These are phyloP conservation scores for Girardinichthys multiradiatus DNA, from an alignment of 2,113 vertebrate species.

Conservation along the genomic window DNA sequence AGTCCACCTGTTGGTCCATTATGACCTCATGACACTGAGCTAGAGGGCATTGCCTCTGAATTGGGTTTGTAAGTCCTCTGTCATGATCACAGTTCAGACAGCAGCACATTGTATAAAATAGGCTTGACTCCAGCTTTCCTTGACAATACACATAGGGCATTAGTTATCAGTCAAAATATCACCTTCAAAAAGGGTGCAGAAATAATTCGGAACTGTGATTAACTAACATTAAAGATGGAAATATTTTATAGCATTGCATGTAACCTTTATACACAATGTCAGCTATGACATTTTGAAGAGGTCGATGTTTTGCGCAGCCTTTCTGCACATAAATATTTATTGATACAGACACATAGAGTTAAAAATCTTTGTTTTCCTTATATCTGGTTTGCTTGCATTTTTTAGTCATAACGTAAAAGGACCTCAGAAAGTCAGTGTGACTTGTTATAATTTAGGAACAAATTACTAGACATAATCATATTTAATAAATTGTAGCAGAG, in stretches of 20 bases:
- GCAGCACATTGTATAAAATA: slow-evolving; percentile 8
- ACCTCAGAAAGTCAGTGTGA: background rate
- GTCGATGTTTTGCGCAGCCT: background rate
- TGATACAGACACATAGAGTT: background rate
- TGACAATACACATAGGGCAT: background rate
- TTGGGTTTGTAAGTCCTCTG: background rate
- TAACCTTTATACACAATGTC: background rate
- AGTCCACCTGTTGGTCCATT: slow-evolving; percentile 79
- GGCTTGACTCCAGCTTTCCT: background rate
- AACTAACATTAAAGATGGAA: background rate
- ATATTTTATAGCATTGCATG: background rate
- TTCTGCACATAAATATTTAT: background rate
- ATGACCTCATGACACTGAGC: slow-evolving; percentile 33
- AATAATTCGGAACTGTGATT: background rate
- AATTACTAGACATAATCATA: background rate
- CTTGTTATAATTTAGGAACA: background rate
- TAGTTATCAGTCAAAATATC: background rate
- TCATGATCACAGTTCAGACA: slow-evolving; percentile 17
- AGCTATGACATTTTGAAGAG: background rate
- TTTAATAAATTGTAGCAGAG: background rate
- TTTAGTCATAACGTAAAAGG: background rate
- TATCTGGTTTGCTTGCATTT: background rate
- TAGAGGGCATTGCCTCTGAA: slow-evolving; percentile 27
- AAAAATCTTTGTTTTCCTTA: background rate
- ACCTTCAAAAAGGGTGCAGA: background rate